Evolutionary conservation across 1,140 invertebrate species (phyloP).

Genomic region (Aphidius ervi): DNA sequence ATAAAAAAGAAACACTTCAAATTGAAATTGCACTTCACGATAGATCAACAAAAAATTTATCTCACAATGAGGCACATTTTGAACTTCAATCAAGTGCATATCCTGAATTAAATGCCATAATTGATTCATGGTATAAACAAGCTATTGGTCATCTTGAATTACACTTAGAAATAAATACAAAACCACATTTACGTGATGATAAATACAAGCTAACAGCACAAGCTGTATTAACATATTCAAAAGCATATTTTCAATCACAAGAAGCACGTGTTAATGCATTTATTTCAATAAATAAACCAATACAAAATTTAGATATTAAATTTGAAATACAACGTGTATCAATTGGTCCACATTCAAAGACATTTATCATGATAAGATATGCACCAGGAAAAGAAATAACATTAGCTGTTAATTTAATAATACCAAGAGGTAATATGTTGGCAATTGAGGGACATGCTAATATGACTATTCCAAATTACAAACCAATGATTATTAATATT

Average conservation of each 20-base stretch:
- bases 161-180: constrained; percentile 52
- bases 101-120: constrained; percentile 68
- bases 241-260: constrained; percentile 48
- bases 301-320: constrained; percentile 53
- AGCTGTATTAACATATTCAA: constrained; percentile 55
- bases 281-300: constrained; percentile 49
- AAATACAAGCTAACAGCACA: constrained; percentile 56
- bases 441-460: constrained; percentile 59
- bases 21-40: constrained; percentile 64
- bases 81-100: constrained; percentile 69
- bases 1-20: constrained; percentile 64
- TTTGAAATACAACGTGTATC: constrained; percentile 44
- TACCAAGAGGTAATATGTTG: constrained; percentile 56
- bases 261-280: constrained; percentile 48
- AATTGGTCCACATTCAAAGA: constrained; percentile 40
- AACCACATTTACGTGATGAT: constrained; percentile 52
- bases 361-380: constrained; percentile 44
- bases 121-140: constrained; percentile 62
- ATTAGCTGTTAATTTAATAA: constrained; percentile 50
- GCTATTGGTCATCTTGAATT: constrained; percentile 56
- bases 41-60: constrained; percentile 59
- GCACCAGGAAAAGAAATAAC: constrained; percentile 60
- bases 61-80: constrained; percentile 58
- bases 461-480: constrained; percentile 60
- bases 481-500: constrained; percentile 56